These are phyloP conservation scores for Macaria liturata DNA, from an alignment of 2,888 invertebrate species.

Conservation along the genomic window DNA sequence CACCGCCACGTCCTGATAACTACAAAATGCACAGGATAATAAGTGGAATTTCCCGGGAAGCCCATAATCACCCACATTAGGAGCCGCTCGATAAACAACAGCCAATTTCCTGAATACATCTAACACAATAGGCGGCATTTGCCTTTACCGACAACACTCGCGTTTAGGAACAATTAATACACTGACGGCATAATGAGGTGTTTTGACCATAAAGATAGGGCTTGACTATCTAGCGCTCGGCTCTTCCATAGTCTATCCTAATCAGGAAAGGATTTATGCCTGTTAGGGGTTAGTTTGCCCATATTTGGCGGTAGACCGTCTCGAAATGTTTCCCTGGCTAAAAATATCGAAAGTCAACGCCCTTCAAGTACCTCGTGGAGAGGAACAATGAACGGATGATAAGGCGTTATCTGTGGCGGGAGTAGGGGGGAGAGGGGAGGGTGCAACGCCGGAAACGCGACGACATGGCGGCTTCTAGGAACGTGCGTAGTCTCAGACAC, in stretches of 20 bases:
- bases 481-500: slow-evolving; percentile 50
- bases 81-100: slow-evolving; percentile 35
- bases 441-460: slow-evolving; percentile 63
- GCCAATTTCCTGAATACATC: slow-evolving; percentile 35
- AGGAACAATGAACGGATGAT: slow-evolving; percentile 81
- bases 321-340: slow-evolving; percentile 33
- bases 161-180: slow-evolving; percentile 33
- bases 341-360: slow-evolving; percentile 67
- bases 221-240: slow-evolving; percentile 4
- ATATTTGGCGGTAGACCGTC: slow-evolving; percentile 8
- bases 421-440: slow-evolving; percentile 46
- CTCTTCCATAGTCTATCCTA: neutral
- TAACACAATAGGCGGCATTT: slow-evolving; percentile 44
- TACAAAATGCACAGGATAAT: slow-evolving; percentile 36
- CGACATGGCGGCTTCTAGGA: slow-evolving; percentile 64
- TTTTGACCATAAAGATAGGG: slow-evolving; percentile 22
- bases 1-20: slow-evolving; percentile 45
- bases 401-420: slow-evolving; percentile 71
- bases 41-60: slow-evolving; percentile 42
- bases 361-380: slow-evolving; percentile 66
- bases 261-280: slow-evolving; percentile 5
- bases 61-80: slow-evolving; percentile 27
- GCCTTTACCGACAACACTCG: slow-evolving; percentile 40
- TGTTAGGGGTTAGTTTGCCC: slow-evolving; percentile 1
- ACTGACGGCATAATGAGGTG: slow-evolving; percentile 13